These are phyloP conservation scores for Meloe dianella DNA, from an alignment of 2,888 invertebrate species.

Conservation along the genomic window DNA sequence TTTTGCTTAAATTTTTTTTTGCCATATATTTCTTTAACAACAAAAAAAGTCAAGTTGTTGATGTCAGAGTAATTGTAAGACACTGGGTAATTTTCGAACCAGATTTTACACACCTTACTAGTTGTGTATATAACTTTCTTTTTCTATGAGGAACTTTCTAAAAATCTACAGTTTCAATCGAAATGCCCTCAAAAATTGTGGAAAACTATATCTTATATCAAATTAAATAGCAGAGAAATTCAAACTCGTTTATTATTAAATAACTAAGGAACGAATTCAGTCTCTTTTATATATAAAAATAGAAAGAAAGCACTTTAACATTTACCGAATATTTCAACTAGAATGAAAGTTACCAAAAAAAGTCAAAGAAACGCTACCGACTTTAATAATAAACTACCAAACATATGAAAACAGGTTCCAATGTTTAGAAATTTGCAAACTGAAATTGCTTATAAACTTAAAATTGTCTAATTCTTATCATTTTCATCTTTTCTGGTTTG, in stretches of 20 bases:
- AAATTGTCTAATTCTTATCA: background rate
- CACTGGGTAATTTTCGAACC: background rate
- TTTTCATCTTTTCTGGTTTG: too few relatives aligned
- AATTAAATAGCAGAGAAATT: background rate
- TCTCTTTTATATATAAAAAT: background rate
- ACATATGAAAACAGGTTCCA: constrained; percentile 1
- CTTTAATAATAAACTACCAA: too few relatives aligned
- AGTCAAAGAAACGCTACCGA: background rate
- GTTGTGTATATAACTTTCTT: constrained; percentile 2
- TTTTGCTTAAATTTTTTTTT: too few relatives aligned
- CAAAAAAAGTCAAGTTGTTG: too few relatives aligned
- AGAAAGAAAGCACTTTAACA: background rate
- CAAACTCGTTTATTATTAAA: background rate
- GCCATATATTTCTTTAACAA: too few relatives aligned
- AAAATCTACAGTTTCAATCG: background rate
- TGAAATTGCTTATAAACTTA: background rate
- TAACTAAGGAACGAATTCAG: background rate
- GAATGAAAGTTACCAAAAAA: background rate
- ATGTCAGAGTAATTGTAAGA: background rate
- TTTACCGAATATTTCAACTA: background rate
- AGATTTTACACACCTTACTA: background rate
- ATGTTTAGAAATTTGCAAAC: background rate
- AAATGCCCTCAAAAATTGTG: background rate
- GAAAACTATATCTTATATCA: background rate
- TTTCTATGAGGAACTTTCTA: background rate